Conservation (phyloP, 2,797 vertebrate species). For the Tokudaia tokunoshimensis region DNA sequence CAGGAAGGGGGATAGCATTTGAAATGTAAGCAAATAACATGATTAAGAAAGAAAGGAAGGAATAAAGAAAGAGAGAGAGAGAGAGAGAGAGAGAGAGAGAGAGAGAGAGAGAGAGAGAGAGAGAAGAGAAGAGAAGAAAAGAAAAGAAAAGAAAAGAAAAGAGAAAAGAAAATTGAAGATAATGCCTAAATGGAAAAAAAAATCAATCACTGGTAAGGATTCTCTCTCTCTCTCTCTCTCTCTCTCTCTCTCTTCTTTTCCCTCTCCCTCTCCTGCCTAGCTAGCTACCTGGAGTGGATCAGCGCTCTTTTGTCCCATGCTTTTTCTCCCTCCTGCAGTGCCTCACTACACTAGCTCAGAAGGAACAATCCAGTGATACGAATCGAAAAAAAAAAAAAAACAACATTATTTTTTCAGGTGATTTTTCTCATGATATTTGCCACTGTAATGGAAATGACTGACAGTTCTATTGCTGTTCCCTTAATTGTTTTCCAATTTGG, state of each 20-base stretch:
- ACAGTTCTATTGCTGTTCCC: background rate
- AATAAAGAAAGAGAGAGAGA: rapidly evolving
- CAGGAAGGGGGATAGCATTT: background rate
- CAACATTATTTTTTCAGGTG: background rate
- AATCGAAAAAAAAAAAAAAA: background rate
- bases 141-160: too few relatives aligned
- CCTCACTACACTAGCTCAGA: background rate
- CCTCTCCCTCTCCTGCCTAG: too few relatives aligned
- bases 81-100: background rate
- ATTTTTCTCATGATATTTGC: background rate
- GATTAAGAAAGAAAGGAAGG: background rate
- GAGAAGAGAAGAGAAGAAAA: too few relatives aligned
- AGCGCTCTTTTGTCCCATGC: background rate
- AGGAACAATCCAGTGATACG: background rate
- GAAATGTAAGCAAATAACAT: background rate
- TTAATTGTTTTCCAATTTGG: background rate
- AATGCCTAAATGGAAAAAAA: background rate
- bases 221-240: too few relatives aligned
- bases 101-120: too few relatives aligned
- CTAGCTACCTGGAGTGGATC: background rate
- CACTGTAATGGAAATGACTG: background rate
- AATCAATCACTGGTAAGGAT: background rate
- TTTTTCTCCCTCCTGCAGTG: background rate
- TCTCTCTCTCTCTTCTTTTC: too few relatives aligned
- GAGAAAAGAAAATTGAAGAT: background rate